Conservation (phyloP, 2,113 vertebrate species). For the Coptodon bakossiorum region DNA sequence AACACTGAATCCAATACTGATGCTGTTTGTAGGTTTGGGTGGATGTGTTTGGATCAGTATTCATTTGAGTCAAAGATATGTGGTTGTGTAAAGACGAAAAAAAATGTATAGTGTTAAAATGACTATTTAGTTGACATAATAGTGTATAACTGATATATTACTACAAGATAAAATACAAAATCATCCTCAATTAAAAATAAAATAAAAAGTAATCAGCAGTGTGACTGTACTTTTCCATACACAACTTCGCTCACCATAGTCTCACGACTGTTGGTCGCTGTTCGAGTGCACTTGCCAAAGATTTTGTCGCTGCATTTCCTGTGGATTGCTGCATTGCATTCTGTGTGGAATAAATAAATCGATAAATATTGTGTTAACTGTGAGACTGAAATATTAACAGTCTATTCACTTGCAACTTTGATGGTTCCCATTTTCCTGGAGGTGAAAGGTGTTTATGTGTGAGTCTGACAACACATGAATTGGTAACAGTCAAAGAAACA, state of each 20-base stretch:
- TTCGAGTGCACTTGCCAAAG: constrained; percentile 91
- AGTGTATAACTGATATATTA: not conserved
- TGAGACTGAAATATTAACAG: not conserved
- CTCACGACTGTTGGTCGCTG: constrained; percentile 91
- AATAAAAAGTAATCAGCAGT: not conserved
- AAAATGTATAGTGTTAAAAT: not conserved
- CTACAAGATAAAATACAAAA: not conserved
- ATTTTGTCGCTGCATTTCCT: constrained; percentile 97
- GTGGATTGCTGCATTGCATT: constrained; percentile 98
- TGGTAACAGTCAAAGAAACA: constrained; percentile 4
- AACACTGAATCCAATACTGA: not conserved
- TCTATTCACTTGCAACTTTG: not conserved
- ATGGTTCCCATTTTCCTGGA: not conserved
- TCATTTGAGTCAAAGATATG: not conserved
- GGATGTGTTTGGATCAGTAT: not conserved
- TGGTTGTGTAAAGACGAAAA: not conserved
- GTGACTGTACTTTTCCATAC: not conserved
- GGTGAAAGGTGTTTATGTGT: not conserved
- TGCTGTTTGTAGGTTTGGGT: not conserved
- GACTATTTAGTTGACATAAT: not conserved
- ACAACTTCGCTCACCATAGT: constrained; percentile 80
- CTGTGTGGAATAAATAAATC: constrained; percentile 64
- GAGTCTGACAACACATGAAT: not conserved
- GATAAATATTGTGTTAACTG: not conserved
- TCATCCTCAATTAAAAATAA: not conserved